These are phyloP conservation scores for Alexandromys fortis DNA, from an alignment of 2,113 vertebrate genomes.

Conservation along the genomic window DNA sequence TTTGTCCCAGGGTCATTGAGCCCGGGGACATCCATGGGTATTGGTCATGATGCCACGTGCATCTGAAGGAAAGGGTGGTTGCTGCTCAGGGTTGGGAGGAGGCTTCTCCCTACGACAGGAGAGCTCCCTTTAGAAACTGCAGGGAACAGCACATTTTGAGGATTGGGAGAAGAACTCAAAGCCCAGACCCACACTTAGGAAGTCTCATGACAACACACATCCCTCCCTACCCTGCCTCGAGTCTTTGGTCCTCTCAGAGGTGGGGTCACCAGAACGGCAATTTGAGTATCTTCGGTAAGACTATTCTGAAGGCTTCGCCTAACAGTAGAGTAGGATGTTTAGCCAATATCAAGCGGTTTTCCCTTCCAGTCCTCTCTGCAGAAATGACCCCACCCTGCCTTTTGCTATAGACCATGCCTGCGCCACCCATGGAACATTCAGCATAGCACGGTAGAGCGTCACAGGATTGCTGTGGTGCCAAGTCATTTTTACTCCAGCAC, in stretches of 20 bases:
- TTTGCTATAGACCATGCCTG: not conserved
- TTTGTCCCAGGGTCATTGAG: slow-evolving; percentile 69
- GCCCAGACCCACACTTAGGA: slow-evolving; percentile 2
- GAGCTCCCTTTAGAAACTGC: not conserved
- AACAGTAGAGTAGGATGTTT: not conserved
- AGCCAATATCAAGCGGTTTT: not conserved
- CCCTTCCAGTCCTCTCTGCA: not conserved
- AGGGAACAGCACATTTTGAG: not conserved
- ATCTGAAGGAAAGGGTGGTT: slow-evolving; percentile 15
- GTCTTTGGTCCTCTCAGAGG: not conserved
- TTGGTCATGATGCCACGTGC: slow-evolving; percentile 29
- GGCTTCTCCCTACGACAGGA: not conserved
- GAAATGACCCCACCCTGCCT: not conserved
- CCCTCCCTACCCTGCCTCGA: not conserved
- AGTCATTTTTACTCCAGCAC: not conserved
- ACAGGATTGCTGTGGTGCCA: not conserved
- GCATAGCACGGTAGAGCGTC: not conserved
- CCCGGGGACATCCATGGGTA: slow-evolving; percentile 49
- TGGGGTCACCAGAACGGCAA: not conserved
- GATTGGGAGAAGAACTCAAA: not conserved
- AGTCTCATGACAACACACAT: not conserved
- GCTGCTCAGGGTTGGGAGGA: not conserved
- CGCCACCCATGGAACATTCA: not conserved
- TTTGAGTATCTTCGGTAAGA: not conserved
- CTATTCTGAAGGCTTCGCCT: not conserved